Percentiles rank a stretch among this genome's conserved stretches.
These are phyloP conservation scores for Psophia crepitans DNA, from an alignment of 2,113 vertebrate genomes.

Conservation along the genomic window DNA sequence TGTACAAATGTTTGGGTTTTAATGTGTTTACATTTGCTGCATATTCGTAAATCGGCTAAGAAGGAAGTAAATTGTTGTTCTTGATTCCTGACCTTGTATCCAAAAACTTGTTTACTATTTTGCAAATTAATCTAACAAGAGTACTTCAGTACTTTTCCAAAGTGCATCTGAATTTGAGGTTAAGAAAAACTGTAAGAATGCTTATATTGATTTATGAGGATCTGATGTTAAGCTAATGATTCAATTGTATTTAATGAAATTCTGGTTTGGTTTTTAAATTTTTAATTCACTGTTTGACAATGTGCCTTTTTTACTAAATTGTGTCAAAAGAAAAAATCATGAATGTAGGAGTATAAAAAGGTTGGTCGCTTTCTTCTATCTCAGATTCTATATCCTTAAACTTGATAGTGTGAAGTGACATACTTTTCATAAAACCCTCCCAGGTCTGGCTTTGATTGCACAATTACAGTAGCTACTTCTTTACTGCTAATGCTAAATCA, in stretches of 20 bases:
- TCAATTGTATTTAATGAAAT: constrained; percentile 45
- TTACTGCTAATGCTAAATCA: constrained; percentile 65
- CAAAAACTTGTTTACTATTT: constrained; percentile 40
- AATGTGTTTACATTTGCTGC: constrained; percentile 33
- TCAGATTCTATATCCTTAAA: constrained; percentile 37
- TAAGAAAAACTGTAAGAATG: constrained; percentile 34
- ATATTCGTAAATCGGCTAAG: constrained; percentile 46
- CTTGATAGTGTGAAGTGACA: constrained; percentile 53
- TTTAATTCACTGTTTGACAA: constrained; percentile 71
- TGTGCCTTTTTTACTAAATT: constrained; percentile 78
- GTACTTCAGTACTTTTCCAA: constrained; percentile 32
- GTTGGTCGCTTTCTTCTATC: constrained; percentile 50
- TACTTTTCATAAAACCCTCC: constrained; percentile 68
- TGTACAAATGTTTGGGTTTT: constrained; percentile 45
- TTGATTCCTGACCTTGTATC: constrained; percentile 44
- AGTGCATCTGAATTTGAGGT: constrained; percentile 25
- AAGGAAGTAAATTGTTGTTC: not conserved
- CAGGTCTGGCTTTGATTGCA: constrained; percentile 73
- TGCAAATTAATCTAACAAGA: not conserved
- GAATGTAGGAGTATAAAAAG: constrained; percentile 73
- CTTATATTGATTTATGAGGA: constrained; percentile 35
- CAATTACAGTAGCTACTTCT: constrained; percentile 64
- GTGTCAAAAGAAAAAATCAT: constrained; percentile 49
- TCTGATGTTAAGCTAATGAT: constrained; percentile 52
- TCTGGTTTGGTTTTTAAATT: constrained; percentile 57